phyloP scores from a whole-genome alignment of 2,888 invertebrate genomes.

The Acleris laterana region DNA sequence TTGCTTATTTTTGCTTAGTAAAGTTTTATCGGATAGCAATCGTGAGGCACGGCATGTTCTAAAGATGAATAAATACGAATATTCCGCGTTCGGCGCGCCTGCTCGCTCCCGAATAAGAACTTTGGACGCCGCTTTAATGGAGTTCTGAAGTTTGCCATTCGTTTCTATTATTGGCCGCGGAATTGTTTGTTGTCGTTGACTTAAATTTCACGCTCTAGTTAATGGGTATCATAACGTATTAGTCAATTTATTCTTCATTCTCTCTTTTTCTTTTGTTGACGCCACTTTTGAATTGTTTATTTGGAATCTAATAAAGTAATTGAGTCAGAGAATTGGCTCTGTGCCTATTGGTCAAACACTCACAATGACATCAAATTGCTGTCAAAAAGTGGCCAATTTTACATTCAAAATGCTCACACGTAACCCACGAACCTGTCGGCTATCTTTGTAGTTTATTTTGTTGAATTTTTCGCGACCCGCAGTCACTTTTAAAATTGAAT shows the following conservation, averaged over 20 bases:
- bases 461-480: conserved; percentile 68
- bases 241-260: conserved; percentile 42
- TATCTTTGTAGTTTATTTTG: conserved; percentile 70
- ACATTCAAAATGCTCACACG: conserved; percentile 48
- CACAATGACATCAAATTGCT: too few species aligned
- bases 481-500: conserved; percentile 78
- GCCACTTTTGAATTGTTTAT: background rate
- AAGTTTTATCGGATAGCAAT: conserved; percentile 77
- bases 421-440: conserved; percentile 56
- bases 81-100: conserved; percentile 70
- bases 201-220: conserved; percentile 75
- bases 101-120: conserved; percentile 71
- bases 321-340: background rate
- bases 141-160: conserved; percentile 77
- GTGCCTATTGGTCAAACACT: too few species aligned
- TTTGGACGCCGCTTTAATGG: conserved; percentile 74
- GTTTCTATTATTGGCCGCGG: conserved; percentile 72
- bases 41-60: conserved; percentile 71
- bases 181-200: conserved; percentile 77
- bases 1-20: conserved; percentile 79
- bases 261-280: conserved; percentile 1
- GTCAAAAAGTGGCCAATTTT: conserved; percentile 14
- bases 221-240: conserved; percentile 69
- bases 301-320: too few species aligned
- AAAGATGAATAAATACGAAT: conserved; percentile 80